These are phyloP conservation scores for Halictus rubicundus DNA, from an alignment of 1,140 invertebrate genomes.

Conservation along the genomic window DNA sequence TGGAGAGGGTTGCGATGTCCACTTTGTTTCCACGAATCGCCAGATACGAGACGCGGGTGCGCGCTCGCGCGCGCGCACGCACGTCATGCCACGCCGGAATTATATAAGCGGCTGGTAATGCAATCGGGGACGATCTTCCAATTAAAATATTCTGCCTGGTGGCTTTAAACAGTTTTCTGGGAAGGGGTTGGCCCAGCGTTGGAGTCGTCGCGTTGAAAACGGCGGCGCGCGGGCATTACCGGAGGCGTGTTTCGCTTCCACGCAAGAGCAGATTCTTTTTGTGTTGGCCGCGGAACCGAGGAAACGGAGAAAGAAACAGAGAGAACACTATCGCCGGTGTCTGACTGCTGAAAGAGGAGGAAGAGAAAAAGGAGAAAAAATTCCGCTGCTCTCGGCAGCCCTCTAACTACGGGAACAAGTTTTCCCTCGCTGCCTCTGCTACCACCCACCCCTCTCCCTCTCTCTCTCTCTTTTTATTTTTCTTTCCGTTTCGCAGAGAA, in stretches of 20 bases:
- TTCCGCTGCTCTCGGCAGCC: constrained; percentile 10
- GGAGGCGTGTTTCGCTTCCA: constrained; percentile 15
- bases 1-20: constrained; percentile 13
- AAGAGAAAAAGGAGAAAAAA: constrained; percentile 9
- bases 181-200: constrained; percentile 12
- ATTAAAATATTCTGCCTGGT: constrained; percentile 65
- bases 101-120: constrained; percentile 42
- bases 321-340: constrained; percentile 37
- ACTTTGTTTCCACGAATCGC: constrained; percentile 38
- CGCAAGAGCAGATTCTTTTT: constrained; percentile 40
- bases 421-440: constrained; percentile 22
- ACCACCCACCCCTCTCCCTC: background rate
- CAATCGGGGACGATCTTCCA: constrained; percentile 59
- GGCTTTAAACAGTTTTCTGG: constrained; percentile 57
- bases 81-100: no score
- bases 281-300: constrained; percentile 15
- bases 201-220: constrained; percentile 8
- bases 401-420: constrained; percentile 44
- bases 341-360: background rate
- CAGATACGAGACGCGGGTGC: constrained; percentile 23
- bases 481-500: background rate
- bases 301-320: background rate
- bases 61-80: no score
- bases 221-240: constrained; percentile 18
- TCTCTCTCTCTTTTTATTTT: no score